These are phyloP conservation scores for Eupithecia pulchellata DNA, from an alignment of 2,888 invertebrate genomes.

Conservation along the genomic window DNA sequence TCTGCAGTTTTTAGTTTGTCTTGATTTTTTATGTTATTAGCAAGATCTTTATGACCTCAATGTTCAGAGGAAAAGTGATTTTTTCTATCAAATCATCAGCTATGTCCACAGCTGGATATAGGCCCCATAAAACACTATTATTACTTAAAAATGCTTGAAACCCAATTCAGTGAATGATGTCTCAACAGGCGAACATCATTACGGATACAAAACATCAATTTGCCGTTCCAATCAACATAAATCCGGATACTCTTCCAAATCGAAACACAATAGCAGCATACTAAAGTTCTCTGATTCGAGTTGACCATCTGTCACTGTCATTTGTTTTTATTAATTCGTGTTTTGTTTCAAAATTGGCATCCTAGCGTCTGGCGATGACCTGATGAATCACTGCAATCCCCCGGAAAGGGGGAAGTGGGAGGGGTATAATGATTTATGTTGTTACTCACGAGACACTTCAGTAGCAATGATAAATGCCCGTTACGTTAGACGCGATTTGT, in stretches of 20 bases:
- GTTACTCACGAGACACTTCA: conserved; percentile 65
- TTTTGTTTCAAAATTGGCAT: conserved; percentile 49
- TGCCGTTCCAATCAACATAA: conserved; percentile 22
- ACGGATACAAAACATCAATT: conserved; percentile 22
- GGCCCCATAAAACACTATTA: too few species aligned
- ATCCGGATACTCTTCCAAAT: conserved; percentile 40
- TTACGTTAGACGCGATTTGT: conserved; percentile 57
- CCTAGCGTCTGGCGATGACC: conserved; percentile 55
- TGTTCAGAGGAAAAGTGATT: too few species aligned
- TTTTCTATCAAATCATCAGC: too few species aligned
- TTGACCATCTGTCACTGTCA: conserved; percentile 44
- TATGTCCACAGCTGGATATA: too few species aligned
- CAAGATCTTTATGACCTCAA: too few species aligned
- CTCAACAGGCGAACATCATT: conserved; percentile 13
- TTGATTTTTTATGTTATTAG: too few species aligned
- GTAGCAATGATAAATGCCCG: conserved; percentile 69
- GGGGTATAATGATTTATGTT: conserved; percentile 74
- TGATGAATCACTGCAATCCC: conserved; percentile 57
- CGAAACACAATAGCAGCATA: conserved; percentile 39
- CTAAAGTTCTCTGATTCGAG: conserved; percentile 38
- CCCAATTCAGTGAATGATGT: background rate
- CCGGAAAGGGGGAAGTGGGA: conserved; percentile 40
- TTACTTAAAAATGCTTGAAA: background rate
- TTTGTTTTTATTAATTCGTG: conserved; percentile 49
- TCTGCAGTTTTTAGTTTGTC: too few species aligned